Conservation (phyloP, 2,797 vertebrate genomes). For the Heteromormyrus szaboi region DNA sequence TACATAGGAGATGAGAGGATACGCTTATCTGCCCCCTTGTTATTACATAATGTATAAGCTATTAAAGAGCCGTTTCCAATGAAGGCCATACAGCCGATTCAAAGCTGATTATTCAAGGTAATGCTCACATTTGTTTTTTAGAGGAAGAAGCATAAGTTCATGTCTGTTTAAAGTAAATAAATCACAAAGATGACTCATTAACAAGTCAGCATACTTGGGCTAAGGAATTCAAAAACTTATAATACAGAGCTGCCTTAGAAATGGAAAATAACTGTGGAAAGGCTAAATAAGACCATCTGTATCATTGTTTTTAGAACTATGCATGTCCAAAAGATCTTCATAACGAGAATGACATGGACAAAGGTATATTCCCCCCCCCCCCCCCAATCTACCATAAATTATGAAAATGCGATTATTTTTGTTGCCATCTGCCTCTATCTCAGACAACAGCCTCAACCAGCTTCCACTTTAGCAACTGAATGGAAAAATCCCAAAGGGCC, state of each 20-base stretch:
- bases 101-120: neutral
- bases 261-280: neutral
- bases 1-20: neutral
- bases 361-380: neutral
- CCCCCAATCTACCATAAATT: neutral
- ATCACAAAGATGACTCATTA: neutral
- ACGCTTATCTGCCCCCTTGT: neutral
- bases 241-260: neutral
- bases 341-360: neutral
- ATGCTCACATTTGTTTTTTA: neutral
- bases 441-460: neutral
- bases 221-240: neutral
- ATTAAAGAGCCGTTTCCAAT: neutral
- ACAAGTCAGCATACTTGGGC: neutral
- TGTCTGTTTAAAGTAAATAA: neutral
- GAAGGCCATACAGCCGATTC: neutral
- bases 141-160: neutral
- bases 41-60: neutral
- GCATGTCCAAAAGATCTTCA: neutral
- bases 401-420: neutral
- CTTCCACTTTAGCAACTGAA: neutral
- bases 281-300: neutral
- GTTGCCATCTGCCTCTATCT: neutral
- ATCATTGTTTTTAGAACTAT: neutral
- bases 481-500: neutral